Conservation (phyloP, 2,797 vertebrate species). For the Melopsittacus undulatus region DNA sequence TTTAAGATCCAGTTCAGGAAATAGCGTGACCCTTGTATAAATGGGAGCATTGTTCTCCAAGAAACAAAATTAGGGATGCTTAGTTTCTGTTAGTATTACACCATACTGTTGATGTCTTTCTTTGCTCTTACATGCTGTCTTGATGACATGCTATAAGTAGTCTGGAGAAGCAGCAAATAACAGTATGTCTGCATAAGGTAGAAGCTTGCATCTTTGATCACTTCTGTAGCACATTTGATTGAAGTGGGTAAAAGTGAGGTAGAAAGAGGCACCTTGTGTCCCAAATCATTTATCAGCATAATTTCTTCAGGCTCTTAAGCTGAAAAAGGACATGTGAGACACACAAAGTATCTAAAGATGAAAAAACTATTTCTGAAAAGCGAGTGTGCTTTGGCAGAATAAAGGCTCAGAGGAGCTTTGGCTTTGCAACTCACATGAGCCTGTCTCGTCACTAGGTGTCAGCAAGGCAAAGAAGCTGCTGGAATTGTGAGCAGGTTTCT, state of each 20-base stretch:
- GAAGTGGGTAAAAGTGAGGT: neutral
- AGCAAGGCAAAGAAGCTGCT: slow-evolving; percentile 29
- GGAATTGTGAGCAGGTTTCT: neutral
- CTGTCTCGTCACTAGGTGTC: slow-evolving; percentile 44
- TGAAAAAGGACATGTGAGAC: neutral
- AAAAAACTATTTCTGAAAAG: neutral
- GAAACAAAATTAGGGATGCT: neutral
- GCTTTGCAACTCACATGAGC: neutral
- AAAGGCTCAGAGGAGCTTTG: neutral
- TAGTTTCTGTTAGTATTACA: neutral
- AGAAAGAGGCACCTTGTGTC: neutral
- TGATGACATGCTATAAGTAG: neutral
- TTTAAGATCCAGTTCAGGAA: neutral
- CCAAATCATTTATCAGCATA: neutral
- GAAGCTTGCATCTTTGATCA: neutral
- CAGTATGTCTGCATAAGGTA: neutral
- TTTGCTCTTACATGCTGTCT: neutral
- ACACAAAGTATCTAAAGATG: neutral
- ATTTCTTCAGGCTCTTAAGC: neutral
- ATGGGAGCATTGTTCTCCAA: neutral
- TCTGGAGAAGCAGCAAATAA: neutral
- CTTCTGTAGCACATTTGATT: neutral
- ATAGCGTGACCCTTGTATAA: neutral
- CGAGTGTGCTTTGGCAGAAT: neutral
- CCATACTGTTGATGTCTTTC: neutral